These are phyloP conservation scores for Cebus imitator DNA, from an alignment of 2,113 vertebrate genomes.

Conservation along the genomic window DNA sequence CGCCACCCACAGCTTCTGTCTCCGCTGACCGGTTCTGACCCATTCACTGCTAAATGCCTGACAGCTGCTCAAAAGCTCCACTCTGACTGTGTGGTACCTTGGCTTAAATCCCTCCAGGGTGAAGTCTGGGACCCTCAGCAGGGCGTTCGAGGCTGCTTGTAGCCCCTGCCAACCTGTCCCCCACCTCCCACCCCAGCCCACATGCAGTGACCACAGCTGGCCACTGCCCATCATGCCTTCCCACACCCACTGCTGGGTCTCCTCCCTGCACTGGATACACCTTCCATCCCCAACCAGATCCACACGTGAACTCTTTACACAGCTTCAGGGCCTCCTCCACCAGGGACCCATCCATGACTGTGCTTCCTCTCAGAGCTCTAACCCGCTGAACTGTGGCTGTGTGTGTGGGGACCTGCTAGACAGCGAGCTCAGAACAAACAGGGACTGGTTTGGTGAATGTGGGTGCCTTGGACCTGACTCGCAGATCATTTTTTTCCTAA, in stretches of 20 bases:
- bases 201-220: neutral
- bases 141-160: neutral
- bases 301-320: neutral
- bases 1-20: neutral
- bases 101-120: neutral
- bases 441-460: neutral
- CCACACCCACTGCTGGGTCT: neutral
- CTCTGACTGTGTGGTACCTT: neutral
- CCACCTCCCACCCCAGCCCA: neutral
- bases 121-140: neutral
- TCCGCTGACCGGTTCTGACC: neutral
- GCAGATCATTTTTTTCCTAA: neutral
- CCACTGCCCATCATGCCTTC: neutral
- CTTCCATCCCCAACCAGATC: neutral
- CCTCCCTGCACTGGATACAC: neutral
- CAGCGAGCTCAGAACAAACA: neutral
- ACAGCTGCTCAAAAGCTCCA: neutral
- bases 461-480: neutral
- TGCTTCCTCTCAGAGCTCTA: neutral
- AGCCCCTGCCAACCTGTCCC: neutral
- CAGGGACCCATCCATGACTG: neutral
- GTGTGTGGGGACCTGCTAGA: neutral
- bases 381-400: neutral
- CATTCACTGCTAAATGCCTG: neutral
- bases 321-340: neutral